Base-by-base conservation (phyloP, 2,113 vertebrate species). In the Cynoglossus semilaevis region DNA sequence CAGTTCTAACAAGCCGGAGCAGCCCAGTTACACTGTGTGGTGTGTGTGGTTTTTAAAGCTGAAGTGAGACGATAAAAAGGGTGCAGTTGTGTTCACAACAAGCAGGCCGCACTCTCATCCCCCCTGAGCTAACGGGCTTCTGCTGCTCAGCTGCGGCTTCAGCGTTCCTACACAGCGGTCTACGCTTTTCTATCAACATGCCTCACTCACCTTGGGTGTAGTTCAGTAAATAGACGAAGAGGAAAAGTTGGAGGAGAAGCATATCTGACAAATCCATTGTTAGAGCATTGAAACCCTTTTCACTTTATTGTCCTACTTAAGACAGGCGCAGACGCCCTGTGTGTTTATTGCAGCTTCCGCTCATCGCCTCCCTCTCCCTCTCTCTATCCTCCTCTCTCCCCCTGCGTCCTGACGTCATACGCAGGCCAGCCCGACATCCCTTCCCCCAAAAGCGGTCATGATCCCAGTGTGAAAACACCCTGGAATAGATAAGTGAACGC, bases 281-380 rank as follows among this genome's bases (percentile, higher is more conserved):
- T 89, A 86, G 70, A 82, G 77, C 87, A 90, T 89, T 86, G 89
- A 88, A 72, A 16, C 77, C 83, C 81, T 72, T 85, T 79, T 61
- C 81, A 88, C 86, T 88, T 89, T 89, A 88, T 91, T 90, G 89
- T 91, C 88, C 89, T 86, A 85, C 78, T 84, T 88, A 29, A 85
- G 80, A 82, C 51, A 88, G 85, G 87, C 86, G 85, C 85, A 90
- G 87, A 79, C 88, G 87, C 88, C 87, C 88, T 89, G 81, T 87
- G 85, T 91, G 89, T 91, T 90, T 91, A 87, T 90, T 87, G 88
- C 90, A 87, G 81, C 81, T 81, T 88, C 78, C 83, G 83, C 78
- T 78, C 74, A 67, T 79, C 75, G 69, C 79, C 81, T 63, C 72
- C 80, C 51, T 72, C 17, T 55, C 15, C 61, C 55, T 15, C 5